A percentile compares a stretch with the other conserved stretches of the same genome.
Conservation (phyloP, 2,797 vertebrate genomes). For the Typhlichthys eigenmanni region DNA sequence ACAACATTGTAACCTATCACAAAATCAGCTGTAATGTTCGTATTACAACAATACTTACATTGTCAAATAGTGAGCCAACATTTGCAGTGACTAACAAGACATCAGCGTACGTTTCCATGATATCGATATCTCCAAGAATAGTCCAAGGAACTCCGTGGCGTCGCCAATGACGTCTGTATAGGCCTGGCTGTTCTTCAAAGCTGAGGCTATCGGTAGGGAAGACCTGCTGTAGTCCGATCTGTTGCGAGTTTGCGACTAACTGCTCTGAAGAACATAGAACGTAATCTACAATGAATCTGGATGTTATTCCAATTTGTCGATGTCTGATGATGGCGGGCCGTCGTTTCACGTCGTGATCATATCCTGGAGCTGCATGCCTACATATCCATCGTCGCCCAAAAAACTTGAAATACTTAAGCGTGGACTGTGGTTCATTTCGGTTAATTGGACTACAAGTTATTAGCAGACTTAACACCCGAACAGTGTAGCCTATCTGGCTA, state of each 20-base stretch:
- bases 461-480: constrained; percentile 57
- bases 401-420: constrained; percentile 4
- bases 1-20: background rate
- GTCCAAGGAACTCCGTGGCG: constrained; percentile 42
- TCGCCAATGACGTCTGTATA: constrained; percentile 23
- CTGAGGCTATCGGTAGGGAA: constrained; percentile 32
- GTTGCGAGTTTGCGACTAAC: constrained; percentile 14
- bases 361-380: constrained; percentile 23
- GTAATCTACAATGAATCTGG: constrained; percentile 33
- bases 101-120: constrained; percentile 75
- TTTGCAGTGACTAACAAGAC: constrained; percentile 84
- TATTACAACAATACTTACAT: constrained; percentile 70
- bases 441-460: constrained; percentile 70
- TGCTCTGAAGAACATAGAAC: constrained; percentile 16
- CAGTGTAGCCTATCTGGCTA: background rate
- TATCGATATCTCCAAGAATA: constrained; percentile 28
- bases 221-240: constrained; percentile 8
- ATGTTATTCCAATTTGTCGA: constrained; percentile 30
- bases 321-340: constrained; percentile 35
- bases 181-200: constrained; percentile 33
- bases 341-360: constrained; percentile 22
- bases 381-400: constrained; percentile 39
- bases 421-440: constrained; percentile 41
- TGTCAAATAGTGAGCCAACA: constrained; percentile 83
- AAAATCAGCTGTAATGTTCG: background rate